A percentile compares a stretch with the other conserved stretches of the same genome.
These are phyloP conservation scores for Adelphocoris suturalis DNA, from an alignment of 2,888 invertebrate species.

Conservation along the genomic window DNA sequence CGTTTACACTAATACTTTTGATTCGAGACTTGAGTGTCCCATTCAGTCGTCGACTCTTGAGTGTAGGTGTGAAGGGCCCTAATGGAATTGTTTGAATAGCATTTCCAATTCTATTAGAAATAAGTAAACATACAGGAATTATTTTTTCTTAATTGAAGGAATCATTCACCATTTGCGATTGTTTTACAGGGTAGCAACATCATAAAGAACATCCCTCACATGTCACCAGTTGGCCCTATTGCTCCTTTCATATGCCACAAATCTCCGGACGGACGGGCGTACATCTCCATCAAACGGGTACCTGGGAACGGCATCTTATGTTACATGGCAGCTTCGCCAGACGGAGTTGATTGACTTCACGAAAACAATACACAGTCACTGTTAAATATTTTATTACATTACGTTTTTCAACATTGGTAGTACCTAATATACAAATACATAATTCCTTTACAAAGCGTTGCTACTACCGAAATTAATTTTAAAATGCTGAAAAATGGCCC, in stretches of 20 bases:
- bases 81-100: too few species aligned
- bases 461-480: not conserved
- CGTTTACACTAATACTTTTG: too few species aligned
- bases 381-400: not conserved
- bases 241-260: slow-evolving; percentile 80
- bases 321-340: slow-evolving; percentile 81
- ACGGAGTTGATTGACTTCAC: slow-evolving; percentile 63
- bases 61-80: too few species aligned
- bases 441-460: not conserved
- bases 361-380: not conserved
- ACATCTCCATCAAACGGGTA: slow-evolving; percentile 80
- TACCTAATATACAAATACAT: not conserved
- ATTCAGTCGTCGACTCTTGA: too few species aligned
- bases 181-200: slow-evolving; percentile 76
- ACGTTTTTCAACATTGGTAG: not conserved
- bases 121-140: too few species aligned
- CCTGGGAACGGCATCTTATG: slow-evolving; percentile 81
- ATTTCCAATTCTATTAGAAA: too few species aligned
- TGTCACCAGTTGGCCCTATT: slow-evolving; percentile 81
- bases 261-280: slow-evolving; percentile 81
- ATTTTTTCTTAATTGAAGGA: too few species aligned
- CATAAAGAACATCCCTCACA: slow-evolving; percentile 77
- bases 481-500: not conserved
- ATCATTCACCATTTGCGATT: not conserved
- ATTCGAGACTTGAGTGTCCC: too few species aligned